Evolutionary conservation across 2,888 invertebrate species (phyloP).

Genomic region (Petrophora chlorosata): DNA sequence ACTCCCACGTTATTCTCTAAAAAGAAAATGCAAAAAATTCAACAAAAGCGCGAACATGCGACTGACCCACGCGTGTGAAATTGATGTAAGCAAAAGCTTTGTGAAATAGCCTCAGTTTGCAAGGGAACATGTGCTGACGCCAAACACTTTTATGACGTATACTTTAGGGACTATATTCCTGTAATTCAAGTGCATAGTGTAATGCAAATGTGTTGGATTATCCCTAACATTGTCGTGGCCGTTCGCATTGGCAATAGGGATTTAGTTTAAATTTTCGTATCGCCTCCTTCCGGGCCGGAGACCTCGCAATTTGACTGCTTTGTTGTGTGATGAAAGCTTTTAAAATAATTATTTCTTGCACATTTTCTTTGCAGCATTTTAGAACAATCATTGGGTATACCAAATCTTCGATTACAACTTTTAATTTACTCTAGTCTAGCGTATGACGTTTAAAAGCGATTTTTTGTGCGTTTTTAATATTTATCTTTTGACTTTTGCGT

Average conservation of each 20-base stretch:
- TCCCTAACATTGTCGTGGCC: slow-evolving; percentile 50
- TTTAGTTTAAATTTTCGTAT: slow-evolving; percentile 71
- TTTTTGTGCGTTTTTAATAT: too few species aligned
- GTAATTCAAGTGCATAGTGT: slow-evolving; percentile 9
- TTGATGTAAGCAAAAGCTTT: slow-evolving; percentile 54
- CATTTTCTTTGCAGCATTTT: too few species aligned
- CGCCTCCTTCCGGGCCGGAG: slow-evolving; percentile 49
- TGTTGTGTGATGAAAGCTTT: slow-evolving; percentile 33
- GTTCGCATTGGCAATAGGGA: slow-evolving; percentile 58
- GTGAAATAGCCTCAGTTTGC: slow-evolving; percentile 33
- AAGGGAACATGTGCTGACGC: neutral
- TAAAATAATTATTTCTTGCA: too few species aligned
- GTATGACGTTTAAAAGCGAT: too few species aligned
- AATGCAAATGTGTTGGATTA: slow-evolving; percentile 45
- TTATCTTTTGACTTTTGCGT: too few species aligned
- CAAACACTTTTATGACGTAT: neutral
- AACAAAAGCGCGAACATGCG: slow-evolving; percentile 59
- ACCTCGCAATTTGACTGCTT: slow-evolving; percentile 60
- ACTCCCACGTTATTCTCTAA: slow-evolving; percentile 39
- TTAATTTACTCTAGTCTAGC: too few species aligned
- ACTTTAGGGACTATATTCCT: slow-evolving; percentile 39
- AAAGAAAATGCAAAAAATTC: slow-evolving; percentile 45
- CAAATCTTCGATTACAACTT: too few species aligned
- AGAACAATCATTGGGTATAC: too few species aligned
- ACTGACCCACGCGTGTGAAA: slow-evolving; percentile 59